Base-by-base conservation (phyloP, 1,140 invertebrate genomes). In the Chionoecetes opilio region DNA sequence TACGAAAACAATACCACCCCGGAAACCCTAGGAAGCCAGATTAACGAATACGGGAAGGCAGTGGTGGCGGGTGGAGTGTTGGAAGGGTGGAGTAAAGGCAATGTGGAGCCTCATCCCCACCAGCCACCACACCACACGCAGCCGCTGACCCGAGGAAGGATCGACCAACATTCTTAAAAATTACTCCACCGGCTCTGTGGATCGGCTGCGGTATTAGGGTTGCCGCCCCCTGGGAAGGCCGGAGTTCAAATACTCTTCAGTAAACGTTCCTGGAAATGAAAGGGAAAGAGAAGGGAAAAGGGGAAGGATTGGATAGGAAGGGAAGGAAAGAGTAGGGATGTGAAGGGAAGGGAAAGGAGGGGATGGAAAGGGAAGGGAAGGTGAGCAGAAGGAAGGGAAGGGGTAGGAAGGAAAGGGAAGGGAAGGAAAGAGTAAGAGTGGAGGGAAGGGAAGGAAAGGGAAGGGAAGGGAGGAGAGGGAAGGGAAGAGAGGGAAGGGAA, bases 141-240 rank as follows among this genome's bases (percentile, higher is more conserved):
- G 63, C 63, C 63, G 63, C 63, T 75, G 21, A n/a, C 63, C 63
- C 63, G 63, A 53, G 63, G 63, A 75, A 75, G 63, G 63, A 75
- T 75, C 63, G 63, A 75, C 63, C 63, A 75, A 75, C 63, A 75
- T 75, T 75, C 63, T 75, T 75, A 75, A 75, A 75, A 75, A 75
- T 75, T 75, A 75, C 63, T 75, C 63, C 21, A n/a, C 21, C 63
- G 63, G 63, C 63, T 75, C 63, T n/a, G 21, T 75, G 63, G 63
- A 75, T 75, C 63, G 63, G 63, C 63, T 26, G 63, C 63, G 21
- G 63, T 75, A 75, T 75, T 75, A 75, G n/a, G 63, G 63, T 75
- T 26, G 63, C 63, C 63, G 63, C 63, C 63, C 63, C 63, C 5
- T 75, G 63, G 63, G 63, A 75, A 75, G 63, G 63, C 63, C 63